A percentile compares a stretch with the other conserved stretches of the same genome.
phyloP scores from a whole-genome alignment of 2,888 invertebrate species.

The Drosophila meridiana region DNA sequence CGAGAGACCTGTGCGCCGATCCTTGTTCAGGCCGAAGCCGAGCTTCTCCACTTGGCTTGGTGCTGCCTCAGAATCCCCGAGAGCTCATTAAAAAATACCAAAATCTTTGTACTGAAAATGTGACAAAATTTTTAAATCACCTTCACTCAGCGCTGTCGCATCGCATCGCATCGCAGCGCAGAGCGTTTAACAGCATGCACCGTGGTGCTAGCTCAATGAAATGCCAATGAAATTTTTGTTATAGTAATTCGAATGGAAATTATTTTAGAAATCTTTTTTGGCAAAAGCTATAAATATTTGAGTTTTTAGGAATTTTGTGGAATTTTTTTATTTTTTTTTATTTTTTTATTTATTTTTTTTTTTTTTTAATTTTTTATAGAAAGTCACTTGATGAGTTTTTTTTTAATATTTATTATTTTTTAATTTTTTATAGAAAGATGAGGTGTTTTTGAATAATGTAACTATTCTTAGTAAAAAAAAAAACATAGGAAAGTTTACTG shows the following conservation, averaged over 20 bases:
- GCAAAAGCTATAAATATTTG: neutral
- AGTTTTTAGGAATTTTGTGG: neutral
- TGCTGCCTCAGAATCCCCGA: slow-evolving; percentile 68
- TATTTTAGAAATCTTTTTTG: neutral
- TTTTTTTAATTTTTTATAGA: too few relatives aligned
- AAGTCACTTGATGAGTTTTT: too few relatives aligned
- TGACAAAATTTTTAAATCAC: slow-evolving; percentile 84
- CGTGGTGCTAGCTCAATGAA: slow-evolving; percentile 10
- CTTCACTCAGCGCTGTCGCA: slow-evolving; percentile 64
- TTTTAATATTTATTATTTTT: too few relatives aligned
- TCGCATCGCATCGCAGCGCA: slow-evolving; percentile 7
- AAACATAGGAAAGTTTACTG: too few relatives aligned
- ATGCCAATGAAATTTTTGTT: neutral
- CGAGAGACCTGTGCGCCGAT: slow-evolving; percentile 25
- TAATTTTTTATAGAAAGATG: too few relatives aligned
- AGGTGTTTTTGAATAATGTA: too few relatives aligned
- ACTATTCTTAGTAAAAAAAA: too few relatives aligned
- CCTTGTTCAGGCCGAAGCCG: slow-evolving; percentile 10
- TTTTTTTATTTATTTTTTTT: too few relatives aligned
- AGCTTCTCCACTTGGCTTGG: slow-evolving; percentile 16
- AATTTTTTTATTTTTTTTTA: neutral
- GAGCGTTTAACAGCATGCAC: slow-evolving; percentile 23
- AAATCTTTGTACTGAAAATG: slow-evolving; percentile 84
- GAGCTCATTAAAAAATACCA: slow-evolving; percentile 84
- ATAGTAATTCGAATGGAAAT: neutral